Evolutionary conservation across 2,888 invertebrate species (phyloP), one percentile per base, ranked within the genome.

Genomic region (Folsomia candida): DNA sequence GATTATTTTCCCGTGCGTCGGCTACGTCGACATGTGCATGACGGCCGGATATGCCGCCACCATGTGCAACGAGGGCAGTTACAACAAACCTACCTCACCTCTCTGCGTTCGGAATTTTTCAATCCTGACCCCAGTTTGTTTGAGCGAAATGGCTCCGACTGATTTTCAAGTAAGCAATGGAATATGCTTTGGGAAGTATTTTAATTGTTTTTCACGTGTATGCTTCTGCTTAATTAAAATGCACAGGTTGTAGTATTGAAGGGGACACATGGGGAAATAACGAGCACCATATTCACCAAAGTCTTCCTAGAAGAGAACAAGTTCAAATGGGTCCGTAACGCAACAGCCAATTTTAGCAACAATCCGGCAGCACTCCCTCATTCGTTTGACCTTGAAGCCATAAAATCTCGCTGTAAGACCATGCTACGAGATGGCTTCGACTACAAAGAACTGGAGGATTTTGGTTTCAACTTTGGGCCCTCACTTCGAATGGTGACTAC

Each of bases 1-100:
- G 11, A 25, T 72, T 1, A 54, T 74, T 1, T 71, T 71, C 51
- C 71, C 71, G 1, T 66, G 67, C 27, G 73, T 69, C 14, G 73
- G 68, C 2, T 70, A 70, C 26, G 24, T 73, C 0, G 73, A 73
- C 61, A 68, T 74, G 70, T 58, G 61, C 4, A 11, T 71, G 6
- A 67, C 58, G 0, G 72, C 62, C 1, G 74, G 70, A 11, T 57
- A 72, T 27, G 28, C 65, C 4, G 51, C 62, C 1, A 58, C 58
- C 1, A 29, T 62, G 2, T n/a, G n/a, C n/a, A n/a, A n/a, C n/a
- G 29, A 54, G 11, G 68, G 68, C 1, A 65, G 64, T n/a, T 68
- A 65, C 29, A 3, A 0, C 3, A 11, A 11, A 1, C 73, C 71
- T 14, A 20, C 54, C 1, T 1, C 2, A 9, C 69, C 74, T 11